These are phyloP conservation scores for Geophilus truncorum DNA, from an alignment of 2,888 invertebrate species.

Conservation along the genomic window DNA sequence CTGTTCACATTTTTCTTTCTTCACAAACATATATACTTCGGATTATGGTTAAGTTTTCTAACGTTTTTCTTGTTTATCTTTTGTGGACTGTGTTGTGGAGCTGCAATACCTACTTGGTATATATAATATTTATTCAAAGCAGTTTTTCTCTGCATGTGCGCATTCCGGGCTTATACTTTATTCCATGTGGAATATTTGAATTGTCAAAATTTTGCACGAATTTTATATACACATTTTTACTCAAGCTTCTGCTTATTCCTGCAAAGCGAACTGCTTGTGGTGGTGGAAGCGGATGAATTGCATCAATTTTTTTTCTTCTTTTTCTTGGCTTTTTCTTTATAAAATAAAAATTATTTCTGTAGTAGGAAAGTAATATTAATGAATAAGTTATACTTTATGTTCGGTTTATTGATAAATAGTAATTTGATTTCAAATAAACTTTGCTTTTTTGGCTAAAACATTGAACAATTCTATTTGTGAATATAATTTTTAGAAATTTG, in stretches of 20 bases:
- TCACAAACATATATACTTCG: background rate
- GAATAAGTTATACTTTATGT: too few species aligned
- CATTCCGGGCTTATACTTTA: background rate
- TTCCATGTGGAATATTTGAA: background rate
- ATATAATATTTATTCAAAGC: conserved; percentile 17
- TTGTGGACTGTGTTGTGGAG: conserved; percentile 2
- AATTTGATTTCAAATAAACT: too few species aligned
- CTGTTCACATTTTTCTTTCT: conserved; percentile 9
- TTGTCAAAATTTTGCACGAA: conserved; percentile 15
- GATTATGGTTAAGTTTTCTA: conserved; percentile 27
- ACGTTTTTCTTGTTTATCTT: conserved; percentile 25
- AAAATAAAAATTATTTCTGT: background rate
- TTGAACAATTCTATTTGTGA: too few species aligned
- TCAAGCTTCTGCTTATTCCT: background rate
- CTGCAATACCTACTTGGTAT: conserved; percentile 21
- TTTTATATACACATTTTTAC: conserved; percentile 1
- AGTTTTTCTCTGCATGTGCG: conserved; percentile 1
- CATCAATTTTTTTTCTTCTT: background rate
- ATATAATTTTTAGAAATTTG: too few species aligned
- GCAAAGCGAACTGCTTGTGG: background rate
- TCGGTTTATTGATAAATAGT: too few species aligned
- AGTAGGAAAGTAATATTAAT: background rate
- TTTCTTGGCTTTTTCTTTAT: background rate
- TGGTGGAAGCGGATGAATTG: background rate
- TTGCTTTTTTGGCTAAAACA: too few species aligned